Percentiles rank a stretch among this genome's conserved stretches.
These are phyloP conservation scores for Ditula angustiorana DNA, from an alignment of 2,888 invertebrate genomes.

Conservation along the genomic window DNA sequence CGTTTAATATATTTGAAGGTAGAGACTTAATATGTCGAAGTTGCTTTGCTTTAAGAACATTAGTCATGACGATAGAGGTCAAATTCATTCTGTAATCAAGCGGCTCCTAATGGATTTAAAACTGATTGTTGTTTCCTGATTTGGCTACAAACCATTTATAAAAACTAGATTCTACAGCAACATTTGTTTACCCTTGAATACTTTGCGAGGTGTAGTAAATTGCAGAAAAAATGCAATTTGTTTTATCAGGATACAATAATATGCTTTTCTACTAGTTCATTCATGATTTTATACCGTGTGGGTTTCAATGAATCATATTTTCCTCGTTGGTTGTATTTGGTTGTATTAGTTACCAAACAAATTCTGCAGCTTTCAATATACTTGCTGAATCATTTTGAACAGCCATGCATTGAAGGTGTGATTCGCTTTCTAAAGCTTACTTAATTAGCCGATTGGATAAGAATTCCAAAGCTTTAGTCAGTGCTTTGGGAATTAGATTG, in stretches of 20 bases:
- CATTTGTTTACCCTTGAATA: neutral
- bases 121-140: conserved; percentile 18
- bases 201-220: conserved; percentile 5
- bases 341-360: neutral
- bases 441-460: conserved; percentile 14
- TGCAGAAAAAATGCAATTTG: neutral
- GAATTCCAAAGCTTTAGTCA: conserved; percentile 4
- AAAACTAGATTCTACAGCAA: neutral
- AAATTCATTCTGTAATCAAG: conserved; percentile 20
- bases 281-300: conserved; percentile 4
- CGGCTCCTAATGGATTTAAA: conserved; percentile 9
- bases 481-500: conserved; percentile 25
- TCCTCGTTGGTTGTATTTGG: no score
- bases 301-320: conserved; percentile 24
- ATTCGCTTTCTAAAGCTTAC: conserved; percentile 12
- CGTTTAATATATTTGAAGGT: neutral
- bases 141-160: neutral
- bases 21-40: neutral
- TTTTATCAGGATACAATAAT: neutral
- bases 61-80: conserved; percentile 22
- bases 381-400: neutral
- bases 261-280: neutral
- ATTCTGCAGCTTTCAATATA: conserved; percentile 9
- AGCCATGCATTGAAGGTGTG: neutral
- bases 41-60: conserved; percentile 16